Conservation (phyloP, 2,888 invertebrate genomes). For the Morpho deidamia region DNA sequence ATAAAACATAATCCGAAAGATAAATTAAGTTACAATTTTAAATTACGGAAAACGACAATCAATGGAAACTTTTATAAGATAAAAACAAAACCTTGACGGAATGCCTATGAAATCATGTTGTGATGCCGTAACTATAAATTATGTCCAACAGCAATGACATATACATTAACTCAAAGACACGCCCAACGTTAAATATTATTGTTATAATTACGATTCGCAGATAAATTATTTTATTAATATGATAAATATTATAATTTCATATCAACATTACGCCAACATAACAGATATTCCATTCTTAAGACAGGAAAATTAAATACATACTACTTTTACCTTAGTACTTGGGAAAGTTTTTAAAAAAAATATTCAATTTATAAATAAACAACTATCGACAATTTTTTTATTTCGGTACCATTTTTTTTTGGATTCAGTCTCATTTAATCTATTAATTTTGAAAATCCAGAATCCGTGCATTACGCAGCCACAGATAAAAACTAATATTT, state of each 20-base stretch:
- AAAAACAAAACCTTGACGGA: slow-evolving; percentile 24
- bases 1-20: no score
- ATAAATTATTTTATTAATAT: slow-evolving; percentile 19
- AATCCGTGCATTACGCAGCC: no score
- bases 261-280: slow-evolving; percentile 8
- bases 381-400: no score
- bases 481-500: no score
- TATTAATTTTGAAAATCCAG: no score
- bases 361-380: no score
- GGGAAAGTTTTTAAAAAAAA: no score
- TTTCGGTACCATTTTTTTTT: no score
- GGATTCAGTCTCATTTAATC: no score
- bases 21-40: background rate
- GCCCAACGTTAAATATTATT: slow-evolving; percentile 18
- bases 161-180: slow-evolving; percentile 18
- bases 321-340: no score
- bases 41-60: slow-evolving; percentile 20
- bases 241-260: slow-evolving; percentile 18
- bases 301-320: background rate
- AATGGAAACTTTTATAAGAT: slow-evolving; percentile 24
- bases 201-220: slow-evolving; percentile 13
- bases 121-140: slow-evolving; percentile 18
- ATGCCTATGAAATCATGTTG: slow-evolving; percentile 17
- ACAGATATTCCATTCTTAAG: slow-evolving; percentile 6
- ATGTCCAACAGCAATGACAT: slow-evolving; percentile 16